Base-by-base conservation (phyloP, 1,140 invertebrate species). In the Saxidomus purpurata region DNA sequence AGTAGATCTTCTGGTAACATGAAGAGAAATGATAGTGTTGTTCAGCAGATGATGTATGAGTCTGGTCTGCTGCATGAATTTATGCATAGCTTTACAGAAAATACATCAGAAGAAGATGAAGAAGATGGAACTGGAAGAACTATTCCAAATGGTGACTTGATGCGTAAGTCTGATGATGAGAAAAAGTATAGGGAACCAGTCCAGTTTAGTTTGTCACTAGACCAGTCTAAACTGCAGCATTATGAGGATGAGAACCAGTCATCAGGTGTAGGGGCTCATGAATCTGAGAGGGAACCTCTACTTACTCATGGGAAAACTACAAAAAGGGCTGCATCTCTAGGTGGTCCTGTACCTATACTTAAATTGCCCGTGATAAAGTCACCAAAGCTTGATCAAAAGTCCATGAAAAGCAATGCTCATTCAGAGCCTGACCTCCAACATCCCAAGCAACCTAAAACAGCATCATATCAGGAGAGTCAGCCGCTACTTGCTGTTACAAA, bases 1-100 rank as follows among this genome's bases (percentile, higher is more conserved):
- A 36, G 55, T 49, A 17, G 47, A n/a, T 59, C 36, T 71, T 36
- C 40, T 40, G 38, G 22, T 19, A 55, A 55, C 61, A 91, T 94
- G 88, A 89, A 63, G 11, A 89, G 93, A 22, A 92, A 93, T 28
- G 93, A 95, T 85, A 95, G 94, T 85, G 91, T 94, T 47, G 90
- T 93, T 4, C 87, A 92, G 55, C 93, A 95, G 85, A 84, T 94
- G 71, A 89, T 90, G 36, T 93, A 91, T 52, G 94, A 95, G 74
- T 90, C 91, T 25, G 92, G 90, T n/a, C 90, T 95, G n/a, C 69
- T 95, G n/a, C 85, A 92, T 25, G 92, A 94, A 61, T 94, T 92
- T 13, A 89, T 94, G 59, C 90, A 91, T n/a, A 93, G 92, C 34
- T 94, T 94, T 81, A 91, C 90, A 19, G 93, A 94, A 59, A 91